phyloP scores from a whole-genome alignment of 2,797 vertebrate genomes.

The Euphonia xanthogaster region DNA sequence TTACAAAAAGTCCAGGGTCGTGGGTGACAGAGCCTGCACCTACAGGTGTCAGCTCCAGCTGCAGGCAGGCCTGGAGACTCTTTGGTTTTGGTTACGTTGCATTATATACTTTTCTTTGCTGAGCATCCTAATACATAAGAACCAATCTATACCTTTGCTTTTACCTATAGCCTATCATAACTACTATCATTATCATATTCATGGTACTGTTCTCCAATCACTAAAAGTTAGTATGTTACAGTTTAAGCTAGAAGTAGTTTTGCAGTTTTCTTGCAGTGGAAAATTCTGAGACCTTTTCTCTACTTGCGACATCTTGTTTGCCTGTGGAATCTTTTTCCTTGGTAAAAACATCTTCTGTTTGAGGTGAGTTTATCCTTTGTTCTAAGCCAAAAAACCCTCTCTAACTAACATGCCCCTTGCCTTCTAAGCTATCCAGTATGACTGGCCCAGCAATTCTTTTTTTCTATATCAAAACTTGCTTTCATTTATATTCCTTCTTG shows the following conservation, averaged over 20 bases:
- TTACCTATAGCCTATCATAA: not conserved
- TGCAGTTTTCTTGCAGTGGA: no score
- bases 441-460: no score
- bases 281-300: not conserved
- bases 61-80: not conserved
- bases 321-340: not conserved
- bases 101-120: not conserved
- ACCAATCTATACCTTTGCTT: not conserved
- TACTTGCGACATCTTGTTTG: not conserved
- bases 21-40: not conserved
- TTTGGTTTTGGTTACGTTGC: not conserved
- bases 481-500: no score
- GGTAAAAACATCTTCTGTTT: not conserved
- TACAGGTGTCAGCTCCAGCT: not conserved
- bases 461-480: no score
- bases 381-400: no score
- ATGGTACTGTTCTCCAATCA: not conserved
- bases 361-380: no score
- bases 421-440: no score
- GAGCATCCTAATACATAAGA: not conserved
- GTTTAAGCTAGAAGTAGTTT: no score
- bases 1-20: not conserved
- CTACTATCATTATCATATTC: not conserved
- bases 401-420: no score
- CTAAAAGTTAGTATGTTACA: no score